Evolutionary conservation across 1,140 invertebrate species (phyloP), one percentile per base, ranked within the genome.

Genomic region (Ectropis grisescens): DNA sequence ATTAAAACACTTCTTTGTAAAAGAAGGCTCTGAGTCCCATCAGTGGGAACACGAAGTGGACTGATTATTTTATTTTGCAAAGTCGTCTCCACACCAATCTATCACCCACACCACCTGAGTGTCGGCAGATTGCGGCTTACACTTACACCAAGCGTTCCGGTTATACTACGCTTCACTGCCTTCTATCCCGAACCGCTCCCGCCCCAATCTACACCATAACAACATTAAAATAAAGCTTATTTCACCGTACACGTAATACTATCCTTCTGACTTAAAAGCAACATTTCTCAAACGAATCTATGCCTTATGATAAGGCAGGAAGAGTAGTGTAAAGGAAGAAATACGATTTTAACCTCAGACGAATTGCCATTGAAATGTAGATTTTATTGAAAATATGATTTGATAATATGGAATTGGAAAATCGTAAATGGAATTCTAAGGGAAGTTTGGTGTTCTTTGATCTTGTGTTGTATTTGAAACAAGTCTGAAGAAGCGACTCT

Each of bases 61-160:
- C n/a, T n/a, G n/a, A n/a, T n/a, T n/a, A n/a, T n/a, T n/a, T n/a
- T n/a, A n/a, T n/a, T n/a, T n/a, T n/a, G n/a, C n/a, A n/a, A n/a
- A n/a, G n/a, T n/a, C n/a, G n/a, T n/a, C n/a, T n/a, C n/a, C n/a
- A n/a, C n/a, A n/a, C n/a, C n/a, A 58, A 59, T 39, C 50, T 45
- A 13, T 51, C 52, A 62, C n/a, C 61, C 59, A 51, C 43, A 49
- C 13, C 64, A 76, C 71, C 71, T 72, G 64, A 62, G 59, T 49
- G 62, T 62, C 52, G 59, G 59, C 66, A 72, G 71, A 76, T 76
- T 76, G 71, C 60, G 64, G 58, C 61, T 64, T 68, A 70, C 60
- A 62, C 59, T 75, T 62, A 66, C 60, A 64, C 47, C 41, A 50
- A 55, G 40, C 52, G 53, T 55, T 58, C 51, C 47, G 42, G 54